These are phyloP conservation scores for Ranitomeya imitator DNA, from an alignment of 2,113 vertebrate genomes.

Conservation along the genomic window DNA sequence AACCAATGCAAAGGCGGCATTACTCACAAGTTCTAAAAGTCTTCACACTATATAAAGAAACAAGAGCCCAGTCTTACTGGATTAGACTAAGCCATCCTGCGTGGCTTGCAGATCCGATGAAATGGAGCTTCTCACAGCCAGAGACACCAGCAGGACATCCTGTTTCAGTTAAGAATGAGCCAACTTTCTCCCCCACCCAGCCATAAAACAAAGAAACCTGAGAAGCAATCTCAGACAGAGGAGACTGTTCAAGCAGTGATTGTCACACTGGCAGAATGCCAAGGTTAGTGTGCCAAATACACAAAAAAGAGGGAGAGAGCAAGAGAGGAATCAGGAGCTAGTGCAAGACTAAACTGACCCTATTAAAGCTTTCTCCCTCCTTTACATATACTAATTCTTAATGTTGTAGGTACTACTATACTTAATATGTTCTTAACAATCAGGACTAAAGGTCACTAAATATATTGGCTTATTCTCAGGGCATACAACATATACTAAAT, in stretches of 20 bases:
- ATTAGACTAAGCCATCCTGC: constrained; percentile 76
- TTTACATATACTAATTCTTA: constrained; percentile 1
- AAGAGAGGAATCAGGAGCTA: constrained; percentile 29
- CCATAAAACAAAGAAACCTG: constrained; percentile 76
- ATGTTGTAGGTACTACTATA: neutral
- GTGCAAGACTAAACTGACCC: constrained; percentile 70
- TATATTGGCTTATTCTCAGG: neutral
- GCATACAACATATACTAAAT: no score
- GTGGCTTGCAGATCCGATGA: constrained; percentile 55
- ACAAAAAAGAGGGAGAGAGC: constrained; percentile 62
- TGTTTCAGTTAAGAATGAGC: constrained; percentile 81
- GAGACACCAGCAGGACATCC: constrained; percentile 78
- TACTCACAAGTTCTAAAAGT: constrained; percentile 58
- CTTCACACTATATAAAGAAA: constrained; percentile 69
- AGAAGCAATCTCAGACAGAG: constrained; percentile 76
- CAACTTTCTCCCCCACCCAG: constrained; percentile 66
- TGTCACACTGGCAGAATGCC: constrained; percentile 82
- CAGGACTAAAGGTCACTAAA: neutral
- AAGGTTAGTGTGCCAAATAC: constrained; percentile 65
- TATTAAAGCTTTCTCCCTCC: constrained; percentile 62
- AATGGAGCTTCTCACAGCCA: constrained; percentile 67
- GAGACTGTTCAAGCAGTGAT: constrained; percentile 78
- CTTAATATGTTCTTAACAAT: neutral
- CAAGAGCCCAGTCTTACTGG: constrained; percentile 67
- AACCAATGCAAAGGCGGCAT: constrained; percentile 37